These are phyloP conservation scores for Platycercus adscitus DNA, from an alignment of 2,113 vertebrate species.

Conservation along the genomic window DNA sequence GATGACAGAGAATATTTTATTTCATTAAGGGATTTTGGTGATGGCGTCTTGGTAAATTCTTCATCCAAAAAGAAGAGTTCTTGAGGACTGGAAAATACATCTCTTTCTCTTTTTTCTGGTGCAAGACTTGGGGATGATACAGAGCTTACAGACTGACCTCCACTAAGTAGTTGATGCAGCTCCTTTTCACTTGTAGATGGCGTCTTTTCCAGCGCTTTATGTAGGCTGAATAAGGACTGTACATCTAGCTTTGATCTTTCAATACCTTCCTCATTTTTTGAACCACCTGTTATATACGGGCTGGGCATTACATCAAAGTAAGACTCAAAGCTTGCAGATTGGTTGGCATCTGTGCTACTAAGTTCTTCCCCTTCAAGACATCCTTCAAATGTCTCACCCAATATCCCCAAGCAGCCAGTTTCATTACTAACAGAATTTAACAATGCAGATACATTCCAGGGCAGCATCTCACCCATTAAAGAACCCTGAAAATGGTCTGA, in stretches of 20 bases:
- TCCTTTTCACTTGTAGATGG: not conserved
- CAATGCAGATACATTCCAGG: not conserved
- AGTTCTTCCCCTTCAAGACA: not conserved
- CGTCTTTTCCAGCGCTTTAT: conserved; percentile 17
- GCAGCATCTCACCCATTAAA: not conserved
- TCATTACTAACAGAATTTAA: not conserved
- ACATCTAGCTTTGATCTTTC: not conserved
- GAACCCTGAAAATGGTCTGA: not conserved
- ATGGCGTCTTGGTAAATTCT: not conserved
- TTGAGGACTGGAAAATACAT: not conserved
- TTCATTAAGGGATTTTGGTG: not conserved
- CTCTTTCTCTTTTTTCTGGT: not conserved
- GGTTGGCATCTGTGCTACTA: not conserved
- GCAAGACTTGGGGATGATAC: not conserved
- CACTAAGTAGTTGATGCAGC: not conserved
- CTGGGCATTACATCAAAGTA: not conserved
- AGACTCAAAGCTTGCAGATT: not conserved
- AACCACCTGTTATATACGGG: not conserved
- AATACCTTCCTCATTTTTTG: not conserved
- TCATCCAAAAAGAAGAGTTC: not conserved
- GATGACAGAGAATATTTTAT: conserved; percentile 42
- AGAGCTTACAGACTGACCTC: not conserved
- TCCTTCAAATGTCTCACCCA: conserved; percentile 71
- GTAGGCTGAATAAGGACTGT: not conserved
- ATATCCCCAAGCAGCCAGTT: conserved; percentile 21